Evolutionary conservation across 1,140 invertebrate species (phyloP).

Genomic region (Drosophila pallidifrons): DNA sequence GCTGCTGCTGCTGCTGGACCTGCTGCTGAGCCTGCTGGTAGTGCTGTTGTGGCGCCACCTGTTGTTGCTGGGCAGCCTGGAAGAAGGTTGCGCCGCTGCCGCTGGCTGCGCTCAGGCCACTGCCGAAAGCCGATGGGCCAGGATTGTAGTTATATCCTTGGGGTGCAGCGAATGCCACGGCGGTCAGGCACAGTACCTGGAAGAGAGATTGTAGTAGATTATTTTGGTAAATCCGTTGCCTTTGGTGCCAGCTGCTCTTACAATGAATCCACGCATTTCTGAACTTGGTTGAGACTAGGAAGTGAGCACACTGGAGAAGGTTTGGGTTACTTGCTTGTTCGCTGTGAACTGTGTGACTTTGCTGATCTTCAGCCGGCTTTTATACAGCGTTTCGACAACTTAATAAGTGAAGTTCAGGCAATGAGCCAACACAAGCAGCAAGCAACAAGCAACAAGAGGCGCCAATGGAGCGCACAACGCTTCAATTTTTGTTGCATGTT

Average conservation of each 20-base stretch:
- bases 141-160: conserved; percentile 83
- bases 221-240: neutral
- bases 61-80: conserved; percentile 56
- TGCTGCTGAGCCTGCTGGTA: conserved; percentile 22
- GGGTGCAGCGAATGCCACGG: conserved; percentile 78
- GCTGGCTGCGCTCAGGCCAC: conserved; percentile 49
- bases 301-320: conserved; percentile 24
- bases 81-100: conserved; percentile 58
- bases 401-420: conserved; percentile 41
- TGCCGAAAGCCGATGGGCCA: conserved; percentile 58
- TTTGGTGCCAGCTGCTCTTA: conserved; percentile 44
- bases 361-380: conserved; percentile 56
- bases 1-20: conserved; percentile 38
- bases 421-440: no score
- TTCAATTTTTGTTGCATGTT: conserved; percentile 75
- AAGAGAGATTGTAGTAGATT: neutral
- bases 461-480: conserved; percentile 46
- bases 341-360: conserved; percentile 73
- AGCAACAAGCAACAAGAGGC: conserved; percentile 35
- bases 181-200: conserved; percentile 74
- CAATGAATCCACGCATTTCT: conserved; percentile 84
- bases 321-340: conserved; percentile 62
- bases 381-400: conserved; percentile 55
- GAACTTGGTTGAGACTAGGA: conserved; percentile 68
- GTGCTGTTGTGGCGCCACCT: conserved; percentile 41